Conservation (phyloP, 1,140 invertebrate genomes). For the Anoplolepis gracilipes region DNA sequence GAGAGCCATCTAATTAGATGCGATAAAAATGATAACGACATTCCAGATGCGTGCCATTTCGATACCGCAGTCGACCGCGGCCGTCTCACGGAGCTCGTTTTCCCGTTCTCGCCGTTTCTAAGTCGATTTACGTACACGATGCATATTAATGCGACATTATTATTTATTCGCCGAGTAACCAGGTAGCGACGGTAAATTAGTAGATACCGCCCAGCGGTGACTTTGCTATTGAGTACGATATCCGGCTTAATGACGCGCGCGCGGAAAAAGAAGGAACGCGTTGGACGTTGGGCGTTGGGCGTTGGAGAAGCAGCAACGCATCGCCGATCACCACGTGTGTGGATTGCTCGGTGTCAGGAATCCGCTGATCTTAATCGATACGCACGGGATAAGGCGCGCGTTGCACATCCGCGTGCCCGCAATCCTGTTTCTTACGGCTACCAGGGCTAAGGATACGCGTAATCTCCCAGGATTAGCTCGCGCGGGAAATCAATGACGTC, state of each 20-base stretch:
- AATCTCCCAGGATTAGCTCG: constrained; percentile 42
- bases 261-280: constrained; percentile 4
- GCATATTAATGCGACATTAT: constrained; percentile 62
- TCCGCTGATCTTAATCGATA: constrained; percentile 69
- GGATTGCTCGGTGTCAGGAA: constrained; percentile 60
- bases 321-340: constrained; percentile 14
- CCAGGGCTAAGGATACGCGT: constrained; percentile 56
- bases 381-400: constrained; percentile 22
- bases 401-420: constrained; percentile 46
- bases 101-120: constrained; percentile 19
- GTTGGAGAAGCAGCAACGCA: constrained; percentile 42
- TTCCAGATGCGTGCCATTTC: constrained; percentile 38
- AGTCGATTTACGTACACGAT: constrained; percentile 41
- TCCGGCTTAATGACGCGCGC: constrained; percentile 59
- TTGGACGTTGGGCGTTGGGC: no score
- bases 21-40: constrained; percentile 45
- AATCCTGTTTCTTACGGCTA: constrained; percentile 38
- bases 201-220: constrained; percentile 19
- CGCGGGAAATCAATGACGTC: constrained; percentile 60
- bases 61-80: constrained; percentile 20
- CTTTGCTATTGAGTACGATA: constrained; percentile 25
- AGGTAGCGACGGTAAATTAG: constrained; percentile 33
- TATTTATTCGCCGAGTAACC: constrained; percentile 57
- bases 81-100: neutral
- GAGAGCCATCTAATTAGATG: constrained; percentile 32